phyloP scores from a whole-genome alignment of 2,113 vertebrate species.

The Chaetops frenatus region DNA sequence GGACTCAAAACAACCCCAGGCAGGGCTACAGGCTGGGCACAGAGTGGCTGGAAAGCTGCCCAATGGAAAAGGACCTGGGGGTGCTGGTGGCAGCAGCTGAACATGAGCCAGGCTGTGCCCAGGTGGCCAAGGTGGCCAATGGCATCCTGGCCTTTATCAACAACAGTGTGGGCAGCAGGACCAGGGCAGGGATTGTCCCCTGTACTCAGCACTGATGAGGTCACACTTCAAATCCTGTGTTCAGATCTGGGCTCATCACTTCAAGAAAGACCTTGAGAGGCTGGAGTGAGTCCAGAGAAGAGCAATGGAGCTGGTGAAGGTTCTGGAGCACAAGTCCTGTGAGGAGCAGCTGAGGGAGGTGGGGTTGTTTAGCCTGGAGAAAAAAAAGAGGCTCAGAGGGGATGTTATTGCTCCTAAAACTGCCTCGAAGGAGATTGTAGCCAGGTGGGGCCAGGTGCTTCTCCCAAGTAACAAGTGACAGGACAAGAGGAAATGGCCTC shows the following conservation, averaged over 20 bases:
- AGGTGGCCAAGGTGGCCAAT: background rate
- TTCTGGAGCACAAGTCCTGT: background rate
- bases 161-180: background rate
- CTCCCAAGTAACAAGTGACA: background rate
- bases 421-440: background rate
- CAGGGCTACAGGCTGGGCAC: background rate
- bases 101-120: background rate
- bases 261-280: background rate
- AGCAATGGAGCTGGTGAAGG: background rate
- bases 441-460: background rate
- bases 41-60: background rate
- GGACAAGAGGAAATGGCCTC: background rate
- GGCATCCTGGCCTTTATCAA: background rate
- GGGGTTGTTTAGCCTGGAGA: background rate
- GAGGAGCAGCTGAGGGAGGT: background rate
- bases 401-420: background rate
- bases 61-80: fast-evolving
- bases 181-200: background rate
- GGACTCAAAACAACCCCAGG: background rate
- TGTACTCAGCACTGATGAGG: fast-evolving
- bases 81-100: background rate
- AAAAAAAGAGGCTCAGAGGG: background rate
- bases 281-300: fast-evolving
- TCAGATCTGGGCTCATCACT: background rate
- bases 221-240: fast-evolving